phyloP scores from a whole-genome alignment of 2,888 invertebrate species.

The Himalopsyche anomala region DNA sequence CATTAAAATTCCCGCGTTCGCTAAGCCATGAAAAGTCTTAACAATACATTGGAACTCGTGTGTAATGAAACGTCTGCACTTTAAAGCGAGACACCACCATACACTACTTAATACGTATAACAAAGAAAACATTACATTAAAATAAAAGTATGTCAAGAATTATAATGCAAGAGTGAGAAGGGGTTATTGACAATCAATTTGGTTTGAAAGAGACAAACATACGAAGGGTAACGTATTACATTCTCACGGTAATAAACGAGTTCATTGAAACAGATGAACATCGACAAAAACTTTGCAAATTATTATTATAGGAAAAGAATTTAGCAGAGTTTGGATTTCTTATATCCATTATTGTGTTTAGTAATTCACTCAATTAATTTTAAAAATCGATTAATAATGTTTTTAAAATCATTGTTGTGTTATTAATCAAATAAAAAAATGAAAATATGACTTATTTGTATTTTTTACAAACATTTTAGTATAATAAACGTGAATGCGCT shows the following conservation, averaged over 20 bases:
- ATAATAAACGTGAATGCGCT: no score
- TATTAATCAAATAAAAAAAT: not conserved
- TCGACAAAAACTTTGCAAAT: slow-evolving; percentile 45
- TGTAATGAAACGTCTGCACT: slow-evolving; percentile 46
- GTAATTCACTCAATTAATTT: not conserved
- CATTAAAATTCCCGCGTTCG: slow-evolving; percentile 47
- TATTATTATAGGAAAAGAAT: not conserved
- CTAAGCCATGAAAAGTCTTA: slow-evolving; percentile 44
- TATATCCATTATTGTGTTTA: not conserved
- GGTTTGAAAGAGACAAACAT: not conserved
- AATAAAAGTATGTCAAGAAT: not conserved
- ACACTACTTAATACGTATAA: not conserved
- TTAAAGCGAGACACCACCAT: slow-evolving; percentile 40
- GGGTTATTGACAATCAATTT: not conserved
- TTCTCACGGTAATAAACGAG: slow-evolving; percentile 62
- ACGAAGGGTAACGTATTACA: slow-evolving; percentile 18
- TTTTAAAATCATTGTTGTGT: not conserved
- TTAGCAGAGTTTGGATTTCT: not conserved
- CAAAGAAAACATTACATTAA: not conserved
- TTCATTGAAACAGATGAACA: slow-evolving; percentile 60
- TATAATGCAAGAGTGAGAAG: not conserved
- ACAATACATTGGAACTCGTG: slow-evolving; percentile 50
- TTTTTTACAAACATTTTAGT: no score
- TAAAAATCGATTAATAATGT: no score
- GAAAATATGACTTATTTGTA: no score